phyloP scores from a whole-genome alignment of 1,140 invertebrate species.

The Mamestra configurata region DNA sequence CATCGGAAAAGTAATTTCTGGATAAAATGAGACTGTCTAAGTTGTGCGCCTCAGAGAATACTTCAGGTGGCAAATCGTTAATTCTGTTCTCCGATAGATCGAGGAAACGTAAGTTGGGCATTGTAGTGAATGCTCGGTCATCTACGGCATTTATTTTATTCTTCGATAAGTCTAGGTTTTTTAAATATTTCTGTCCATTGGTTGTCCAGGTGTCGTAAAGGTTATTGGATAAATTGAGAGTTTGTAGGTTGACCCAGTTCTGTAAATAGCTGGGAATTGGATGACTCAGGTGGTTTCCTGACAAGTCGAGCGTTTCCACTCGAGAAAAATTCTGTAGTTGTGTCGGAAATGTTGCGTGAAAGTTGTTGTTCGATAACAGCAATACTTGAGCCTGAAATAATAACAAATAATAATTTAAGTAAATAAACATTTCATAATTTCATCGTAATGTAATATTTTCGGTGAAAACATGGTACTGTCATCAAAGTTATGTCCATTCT shows the following conservation, averaged over 20 bases:
- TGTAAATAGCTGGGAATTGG: conserved; percentile 78
- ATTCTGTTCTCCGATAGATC: conserved; percentile 91
- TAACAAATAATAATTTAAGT: too few species aligned
- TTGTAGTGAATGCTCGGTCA: conserved; percentile 70
- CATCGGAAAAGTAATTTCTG: conserved; percentile 89
- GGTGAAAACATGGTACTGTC: too few species aligned
- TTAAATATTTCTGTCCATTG: conserved; percentile 78
- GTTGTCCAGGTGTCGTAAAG: conserved; percentile 87
- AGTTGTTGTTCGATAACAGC: conserved; percentile 87
- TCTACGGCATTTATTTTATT: conserved; percentile 85
- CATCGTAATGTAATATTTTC: too few species aligned
- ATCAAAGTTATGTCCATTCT: too few species aligned
- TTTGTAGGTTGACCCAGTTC: conserved; percentile 80
- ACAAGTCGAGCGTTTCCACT: conserved; percentile 88
- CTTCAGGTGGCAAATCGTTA: conserved; percentile 82
- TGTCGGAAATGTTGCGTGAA: conserved; percentile 86
- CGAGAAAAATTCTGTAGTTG: conserved; percentile 83
- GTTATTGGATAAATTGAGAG: conserved; percentile 88
- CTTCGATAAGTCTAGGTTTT: conserved; percentile 84
- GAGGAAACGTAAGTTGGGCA: conserved; percentile 68
- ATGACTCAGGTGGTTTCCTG: conserved; percentile 86
- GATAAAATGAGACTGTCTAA: conserved; percentile 89
- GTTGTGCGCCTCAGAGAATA: conserved; percentile 86
- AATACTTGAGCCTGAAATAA: conserved; percentile 85
- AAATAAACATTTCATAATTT: too few species aligned